Base-by-base conservation (phyloP, 2,888 invertebrate species). In the Toxonevra muliebris region DNA sequence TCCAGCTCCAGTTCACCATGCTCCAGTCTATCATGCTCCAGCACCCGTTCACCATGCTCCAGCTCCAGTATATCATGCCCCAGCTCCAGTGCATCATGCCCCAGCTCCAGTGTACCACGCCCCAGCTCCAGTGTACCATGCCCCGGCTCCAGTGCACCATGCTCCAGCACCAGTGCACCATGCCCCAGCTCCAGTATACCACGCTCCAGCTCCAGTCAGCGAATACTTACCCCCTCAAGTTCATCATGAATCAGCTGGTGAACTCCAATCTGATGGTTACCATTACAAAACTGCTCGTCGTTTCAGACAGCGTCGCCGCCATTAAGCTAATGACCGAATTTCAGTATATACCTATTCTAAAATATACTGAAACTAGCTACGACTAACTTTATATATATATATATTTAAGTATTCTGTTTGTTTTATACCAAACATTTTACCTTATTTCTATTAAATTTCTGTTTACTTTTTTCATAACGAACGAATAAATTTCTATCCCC, bases 31-130 rank as follows among this genome's bases (percentile, higher is more conserved):
- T 20, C 20, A 42, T 10, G 65, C 65, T 20, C 59, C 60, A 12
- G 66, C 45, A 30, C 48, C 66, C 54, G 66, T 55, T 7, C 20
- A 61, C n/a, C 42, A 45, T 19, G 66, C 60, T 3, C 61, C 66
- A 2, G 61, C 54, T 15, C 61, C 43, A 54, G 42, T 54, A 12
- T 40, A 61, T 13, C n/a, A 15, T 45, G 66, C 50, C 20, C 61
- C 57, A 12, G 55, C 66, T 57, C 65, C 66, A 66, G 61, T 61
- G 7, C 17, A 66, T 30, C 50, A 43, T 50, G 66, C 48, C 17
- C 67, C 66, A 2, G 66, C 66, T 9, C 67, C 67, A 67, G 67
- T 62, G 1, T 43, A 67, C 50, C 43, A n/a, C 4, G 65, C 65
- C 4, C 65, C 65, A 2, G 65, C 52, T 19, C 58, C 50, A n/a